Base-by-base conservation (phyloP, 1,140 invertebrate genomes). In the Drosophila subobscura region DNA sequence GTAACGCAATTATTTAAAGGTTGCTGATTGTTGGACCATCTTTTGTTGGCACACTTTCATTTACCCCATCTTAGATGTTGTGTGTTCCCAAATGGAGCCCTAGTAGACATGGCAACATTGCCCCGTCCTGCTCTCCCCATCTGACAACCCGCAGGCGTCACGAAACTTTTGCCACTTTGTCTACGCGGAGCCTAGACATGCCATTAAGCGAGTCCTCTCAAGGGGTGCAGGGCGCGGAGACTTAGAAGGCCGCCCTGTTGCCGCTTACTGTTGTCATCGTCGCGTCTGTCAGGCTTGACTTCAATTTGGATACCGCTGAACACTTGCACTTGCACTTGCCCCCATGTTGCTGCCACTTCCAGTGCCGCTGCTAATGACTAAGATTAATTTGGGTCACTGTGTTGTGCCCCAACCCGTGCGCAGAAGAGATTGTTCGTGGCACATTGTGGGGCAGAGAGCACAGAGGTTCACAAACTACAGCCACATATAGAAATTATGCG, bases 381-480 rank as follows among this genome's bases (percentile, higher is more conserved):
- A 88, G 84, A 88, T 88, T 88, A 88, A 88, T 88, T 88, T 88
- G 83, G 83, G 84, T 89, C 83, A 88, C 66, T 88, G 72, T 86
- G 83, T 37, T 8, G 44, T 44, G 49, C 45, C 50, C 46, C 57
- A 20, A 27, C 49, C 3, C 33, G 3, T 10, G 33, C 10, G 4
- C 12, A n/a, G 20, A 22, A 37, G 33, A 20, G 14, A 16, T 5
- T 45, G 60, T 41, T 12, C 45, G 51, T 49, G 56, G 33, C 51
- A 47, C 8, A 41, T 41, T 25, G 45, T 5, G 3, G n/a, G 3
- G 42, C n/a, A 20, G 20, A 5, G 65, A 23, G 56, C 14, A 23
- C 33, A n/a, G 57, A 29, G 58, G 33, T 40, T 33, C 59, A 33
- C 25, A 20, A 42, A 65, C 63, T 50, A 64, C 29, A 14, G 44